phyloP scores from a whole-genome alignment of 2,888 invertebrate genomes.

The Amblyjoppa fuscipennis region DNA sequence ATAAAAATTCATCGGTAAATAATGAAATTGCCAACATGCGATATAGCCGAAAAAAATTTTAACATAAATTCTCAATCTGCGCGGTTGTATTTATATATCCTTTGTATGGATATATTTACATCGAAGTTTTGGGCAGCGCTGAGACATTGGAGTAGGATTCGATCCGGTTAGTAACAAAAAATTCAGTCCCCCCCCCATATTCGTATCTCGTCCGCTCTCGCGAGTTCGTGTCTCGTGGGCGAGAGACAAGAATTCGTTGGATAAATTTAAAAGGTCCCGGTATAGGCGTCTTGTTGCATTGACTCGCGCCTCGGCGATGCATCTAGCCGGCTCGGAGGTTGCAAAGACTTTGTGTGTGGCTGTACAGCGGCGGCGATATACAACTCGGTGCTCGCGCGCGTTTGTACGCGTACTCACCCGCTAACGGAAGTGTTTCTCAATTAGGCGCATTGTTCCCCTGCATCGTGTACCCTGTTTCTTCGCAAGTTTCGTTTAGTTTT shows the following conservation, averaged over 20 bases:
- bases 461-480: conserved; percentile 34
- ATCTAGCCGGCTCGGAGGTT: conserved; percentile 21
- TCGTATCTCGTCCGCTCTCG: not conserved
- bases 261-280: conserved; percentile 53
- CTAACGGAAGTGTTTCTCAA: conserved; percentile 73
- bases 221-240: conserved; percentile 20
- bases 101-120: not conserved
- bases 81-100: not conserved
- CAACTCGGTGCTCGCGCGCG: conserved; percentile 38
- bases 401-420: conserved; percentile 60
- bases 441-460: conserved; percentile 72
- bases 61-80: not conserved
- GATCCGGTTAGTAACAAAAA: conserved; percentile 7
- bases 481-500: conserved; percentile 35
- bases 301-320: conserved; percentile 20
- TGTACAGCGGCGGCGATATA: conserved; percentile 25
- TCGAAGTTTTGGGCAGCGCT: not conserved
- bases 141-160: not conserved
- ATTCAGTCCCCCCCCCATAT: not conserved
- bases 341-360: conserved; percentile 15
- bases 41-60: not conserved
- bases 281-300: conserved; percentile 20
- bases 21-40: not conserved
- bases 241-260: conserved; percentile 42
- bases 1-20: not conserved